Evolutionary conservation across 35 echinoderm and acorn worm genomes (phyloP), one percentile per base, ranked within the genome.

Genomic region (Lytechinus pictus): DNA sequence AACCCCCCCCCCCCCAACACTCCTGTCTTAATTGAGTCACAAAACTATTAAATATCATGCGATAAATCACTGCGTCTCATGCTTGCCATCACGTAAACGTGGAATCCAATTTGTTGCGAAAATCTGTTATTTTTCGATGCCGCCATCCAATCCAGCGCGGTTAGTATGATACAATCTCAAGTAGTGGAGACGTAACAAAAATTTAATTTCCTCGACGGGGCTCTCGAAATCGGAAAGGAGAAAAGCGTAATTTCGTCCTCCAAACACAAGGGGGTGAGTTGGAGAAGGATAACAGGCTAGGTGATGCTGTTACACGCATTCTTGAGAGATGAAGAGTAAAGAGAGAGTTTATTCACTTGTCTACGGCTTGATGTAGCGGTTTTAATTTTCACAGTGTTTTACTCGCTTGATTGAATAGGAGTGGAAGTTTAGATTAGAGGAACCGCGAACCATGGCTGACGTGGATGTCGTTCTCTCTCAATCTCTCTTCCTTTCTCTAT

Each of bases 181-280:
- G 29, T 44, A 27, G 28, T 28, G 16, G 88, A 90, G 88, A 90
- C 88, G 88, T 90, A 90, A 90, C 88, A 90, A 90, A 90, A 90
- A 90, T 90, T 90, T 90, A 90, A 90, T 90, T 90, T 90, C 88
- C 88, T 90, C 28, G 88, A 79, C 88, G 88, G 88, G 33, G 88
- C 88, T 90, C 88, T 90, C 52, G 88, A 90, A 54, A 52, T 90
- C 10, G 88, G 66, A n/a, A 79, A 79, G n/a, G 66, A 79, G 66
- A 79, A 90, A 90, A 90, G 88, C 88, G 88, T 90, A 90, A 90
- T 90, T 90, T 90, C 52, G 29, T 9, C 52, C 52, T 90, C 88
- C 29, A 79, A 79, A 44, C 27, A 90, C 88, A 10, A 90, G 88
- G 28, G 24, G 28, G 88, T 52, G 88, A 3, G 16, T 52, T 24